Percentiles rank a stretch among this genome's conserved stretches.
Conservation (phyloP, 1,140 invertebrate genomes). For the Aphis gossypii region DNA sequence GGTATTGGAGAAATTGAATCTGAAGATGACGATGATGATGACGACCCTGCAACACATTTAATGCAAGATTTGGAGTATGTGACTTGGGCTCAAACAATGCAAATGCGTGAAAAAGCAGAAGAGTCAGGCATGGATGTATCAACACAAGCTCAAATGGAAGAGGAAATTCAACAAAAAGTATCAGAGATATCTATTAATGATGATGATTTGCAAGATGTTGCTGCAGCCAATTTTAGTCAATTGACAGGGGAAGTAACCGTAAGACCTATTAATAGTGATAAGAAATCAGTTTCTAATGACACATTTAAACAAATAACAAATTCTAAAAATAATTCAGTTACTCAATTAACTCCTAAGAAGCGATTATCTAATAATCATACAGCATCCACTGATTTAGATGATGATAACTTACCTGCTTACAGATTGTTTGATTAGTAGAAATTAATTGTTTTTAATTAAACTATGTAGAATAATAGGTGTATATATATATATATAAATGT, state of each 20-base stretch:
- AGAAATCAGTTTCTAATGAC: neutral
- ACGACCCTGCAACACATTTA: neutral
- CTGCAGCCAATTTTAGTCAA: conserved; percentile 38
- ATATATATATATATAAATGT: neutral
- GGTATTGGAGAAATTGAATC: conserved; percentile 13
- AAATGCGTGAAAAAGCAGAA: conserved; percentile 45
- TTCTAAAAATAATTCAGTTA: neutral
- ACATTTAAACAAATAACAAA: neutral
- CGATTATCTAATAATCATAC: neutral
- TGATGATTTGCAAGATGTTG: conserved; percentile 11
- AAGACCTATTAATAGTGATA: neutral
- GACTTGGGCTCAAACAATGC: conserved; percentile 47
- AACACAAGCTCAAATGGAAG: conserved; percentile 20
- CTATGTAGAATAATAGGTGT: neutral
- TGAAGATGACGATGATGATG: conserved; percentile 51
- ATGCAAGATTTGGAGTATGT: conserved; percentile 45
- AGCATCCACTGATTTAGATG: neutral
- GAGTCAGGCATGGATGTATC: conserved; percentile 35
- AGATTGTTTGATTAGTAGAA: neutral
- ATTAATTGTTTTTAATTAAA: neutral
- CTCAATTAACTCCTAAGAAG: neutral
- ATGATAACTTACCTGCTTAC: neutral
- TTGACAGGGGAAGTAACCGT: neutral
- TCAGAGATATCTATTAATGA: conserved; percentile 26
- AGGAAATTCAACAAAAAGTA: conserved; percentile 43